Base-by-base conservation (phyloP, 2,888 invertebrate genomes). In the Rutpela maculata region DNA sequence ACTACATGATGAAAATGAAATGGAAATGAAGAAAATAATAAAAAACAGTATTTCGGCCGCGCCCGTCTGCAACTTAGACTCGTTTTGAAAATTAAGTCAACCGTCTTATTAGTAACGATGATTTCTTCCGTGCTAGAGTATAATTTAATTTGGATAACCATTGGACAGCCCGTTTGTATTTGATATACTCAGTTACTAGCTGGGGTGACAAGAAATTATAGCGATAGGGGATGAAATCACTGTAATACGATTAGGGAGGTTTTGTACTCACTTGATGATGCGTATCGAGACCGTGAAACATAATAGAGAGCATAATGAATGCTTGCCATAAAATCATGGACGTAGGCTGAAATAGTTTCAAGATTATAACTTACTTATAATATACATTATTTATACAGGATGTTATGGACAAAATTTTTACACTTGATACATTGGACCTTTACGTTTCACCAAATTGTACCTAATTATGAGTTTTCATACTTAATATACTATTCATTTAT, bases 241-340 rank as follows among this genome's bases (percentile, higher is more conserved):
- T 75, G 80, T 80, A 80, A 80, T 80, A 76, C 75, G 78, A 80
- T 80, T 80, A 80, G 80, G 78, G 77, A 78, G 77, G 78, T 78
- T 80, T 80, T 78, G 80, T 80, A 22, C 78, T 62, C 57, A 67
- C 66, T 78, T 78, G 77, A 80, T 80, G 80, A 80, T 78, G 78
- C 80, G 77, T 81, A 63, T 79, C 78, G 73, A 69, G 74, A 75
- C 79, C 79, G 71, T 79, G 81, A 77, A 78, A 81, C 74, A 78
- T 77, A 81, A 81, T 79, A 78, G 74, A 63, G 72, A 17, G 43
- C 63, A 35, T 72, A 55, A 67, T 26, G 55, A 38, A 67, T 67
- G 55, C n/a, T 22, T 18, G 22, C 35, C 26, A 22, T 72, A 55
- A 55, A 62, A 22, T 10, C 63, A 72, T 19, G 18, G 59, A 63